phyloP scores from a whole-genome alignment of 2,888 invertebrate species.

The Orthonevra nobilis region DNA sequence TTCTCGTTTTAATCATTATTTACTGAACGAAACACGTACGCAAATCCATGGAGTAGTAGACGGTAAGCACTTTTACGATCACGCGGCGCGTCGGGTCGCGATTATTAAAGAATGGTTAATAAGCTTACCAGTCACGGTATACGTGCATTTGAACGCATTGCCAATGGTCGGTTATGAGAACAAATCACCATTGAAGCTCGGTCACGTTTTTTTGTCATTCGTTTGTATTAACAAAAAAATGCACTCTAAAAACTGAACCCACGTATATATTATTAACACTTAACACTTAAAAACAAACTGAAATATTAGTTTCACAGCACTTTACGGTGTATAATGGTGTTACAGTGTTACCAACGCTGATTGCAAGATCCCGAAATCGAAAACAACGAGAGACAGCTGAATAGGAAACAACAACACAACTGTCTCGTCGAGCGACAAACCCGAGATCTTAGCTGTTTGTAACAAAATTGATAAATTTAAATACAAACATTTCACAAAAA shows the following conservation, averaged over 20 bases:
- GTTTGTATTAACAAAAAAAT: neutral
- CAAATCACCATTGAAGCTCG: constrained; percentile 4
- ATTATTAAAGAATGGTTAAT: constrained; percentile 33
- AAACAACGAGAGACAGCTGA: constrained; percentile 79
- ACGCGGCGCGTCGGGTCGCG: neutral
- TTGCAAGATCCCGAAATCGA: constrained; percentile 80
- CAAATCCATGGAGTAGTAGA: constrained; percentile 3
- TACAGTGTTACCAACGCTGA: constrained; percentile 71
- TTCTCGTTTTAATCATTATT: constrained; percentile 7
- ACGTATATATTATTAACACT: neutral
- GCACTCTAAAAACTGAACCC: neutral
- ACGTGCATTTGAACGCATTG: constrained; percentile 39
- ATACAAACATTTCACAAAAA: constrained; percentile 18
- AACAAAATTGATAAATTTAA: constrained; percentile 14
- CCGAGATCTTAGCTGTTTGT: constrained; percentile 77
- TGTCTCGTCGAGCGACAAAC: constrained; percentile 79
- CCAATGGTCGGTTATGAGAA: constrained; percentile 31
- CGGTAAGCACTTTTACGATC: constrained; percentile 18
- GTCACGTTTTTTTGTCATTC: neutral
- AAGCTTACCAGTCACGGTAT: constrained; percentile 31
- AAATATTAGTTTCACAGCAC: neutral
- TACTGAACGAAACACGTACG: constrained; percentile 6
- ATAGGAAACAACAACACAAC: constrained; percentile 74
- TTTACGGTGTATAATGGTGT: constrained; percentile 1
- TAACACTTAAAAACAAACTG: constrained; percentile 9